A percentile compares a stretch with the other conserved stretches of the same genome.
Evolutionary conservation across 2,888 invertebrate genomes (phyloP).

Genomic region (Limnephilus lunatus): DNA sequence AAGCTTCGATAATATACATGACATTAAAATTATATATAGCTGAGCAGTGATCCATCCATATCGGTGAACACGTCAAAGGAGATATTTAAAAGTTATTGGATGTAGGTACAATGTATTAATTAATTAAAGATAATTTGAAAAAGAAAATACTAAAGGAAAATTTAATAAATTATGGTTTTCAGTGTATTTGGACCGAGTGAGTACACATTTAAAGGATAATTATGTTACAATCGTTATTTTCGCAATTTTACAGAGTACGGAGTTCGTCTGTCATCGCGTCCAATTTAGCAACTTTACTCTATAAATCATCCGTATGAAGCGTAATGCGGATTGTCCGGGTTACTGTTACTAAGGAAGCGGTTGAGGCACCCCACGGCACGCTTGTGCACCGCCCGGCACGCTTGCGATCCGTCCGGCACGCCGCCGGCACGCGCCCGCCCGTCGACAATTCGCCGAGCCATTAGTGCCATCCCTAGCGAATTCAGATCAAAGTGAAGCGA

Average conservation of each 20-base stretch:
- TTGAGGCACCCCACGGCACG: slow-evolving; percentile 21
- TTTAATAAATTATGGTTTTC: too few species aligned
- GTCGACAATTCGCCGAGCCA: slow-evolving; percentile 54
- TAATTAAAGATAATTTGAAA: neutral
- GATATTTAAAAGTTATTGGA: neutral
- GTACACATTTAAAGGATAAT: neutral
- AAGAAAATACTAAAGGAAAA: neutral
- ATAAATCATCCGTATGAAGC: slow-evolving; percentile 16
- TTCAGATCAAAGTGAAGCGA: slow-evolving; percentile 48
- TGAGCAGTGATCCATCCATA: neutral
- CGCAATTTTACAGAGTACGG: neutral
- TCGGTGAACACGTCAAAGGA: neutral
- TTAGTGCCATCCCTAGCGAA: slow-evolving; percentile 50
- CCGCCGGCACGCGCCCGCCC: slow-evolving; percentile 37
- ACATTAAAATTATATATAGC: too few species aligned
- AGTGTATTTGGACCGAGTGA: neutral
- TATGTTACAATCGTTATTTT: neutral
- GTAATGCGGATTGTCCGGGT: slow-evolving; percentile 23
- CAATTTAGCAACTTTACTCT: neutral
- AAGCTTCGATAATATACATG: too few species aligned
- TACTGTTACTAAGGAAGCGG: slow-evolving; percentile 2
- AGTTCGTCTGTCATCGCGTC: neutral
- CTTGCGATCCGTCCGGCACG: slow-evolving; percentile 51
- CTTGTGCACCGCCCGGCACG: slow-evolving; percentile 26
- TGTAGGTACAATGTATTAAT: neutral